phyloP scores from a whole-genome alignment of 2,888 invertebrate species.

The Perithous albicinctus region DNA sequence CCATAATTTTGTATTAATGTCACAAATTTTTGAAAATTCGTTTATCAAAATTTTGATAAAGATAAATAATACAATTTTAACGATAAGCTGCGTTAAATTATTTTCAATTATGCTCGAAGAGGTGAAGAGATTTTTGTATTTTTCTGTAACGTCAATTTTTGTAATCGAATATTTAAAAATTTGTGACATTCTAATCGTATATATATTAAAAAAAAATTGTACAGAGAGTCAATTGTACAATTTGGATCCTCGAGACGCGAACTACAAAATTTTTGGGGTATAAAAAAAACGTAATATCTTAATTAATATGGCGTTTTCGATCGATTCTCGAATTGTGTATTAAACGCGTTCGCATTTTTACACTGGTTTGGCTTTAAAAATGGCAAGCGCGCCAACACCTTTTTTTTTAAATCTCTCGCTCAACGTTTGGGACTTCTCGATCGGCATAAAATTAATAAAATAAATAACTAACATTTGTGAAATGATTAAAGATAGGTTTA shows the following conservation, averaged over 20 bases:
- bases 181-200: slow-evolving; percentile 11
- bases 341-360: background rate
- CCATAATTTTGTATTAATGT: no score
- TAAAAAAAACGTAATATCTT: background rate
- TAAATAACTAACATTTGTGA: slow-evolving; percentile 40
- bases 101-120: no score
- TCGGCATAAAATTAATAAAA: slow-evolving; percentile 27
- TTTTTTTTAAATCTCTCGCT: background rate
- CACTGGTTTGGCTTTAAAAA: background rate
- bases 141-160: no score
- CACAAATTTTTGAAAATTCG: no score
- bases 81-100: no score
- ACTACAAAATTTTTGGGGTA: slow-evolving; percentile 12
- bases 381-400: background rate
- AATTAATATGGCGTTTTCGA: background rate
- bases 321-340: background rate
- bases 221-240: slow-evolving; percentile 35
- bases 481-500: slow-evolving; percentile 17
- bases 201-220: slow-evolving; percentile 1
- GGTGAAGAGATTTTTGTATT: no score
- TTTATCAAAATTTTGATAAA: no score
- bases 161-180: no score
- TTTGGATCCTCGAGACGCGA: slow-evolving; percentile 7
- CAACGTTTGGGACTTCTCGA: background rate
- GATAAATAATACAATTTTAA: no score